phyloP scores from a whole-genome alignment of 2,797 vertebrate genomes.

The Notolabrus celidotus region DNA sequence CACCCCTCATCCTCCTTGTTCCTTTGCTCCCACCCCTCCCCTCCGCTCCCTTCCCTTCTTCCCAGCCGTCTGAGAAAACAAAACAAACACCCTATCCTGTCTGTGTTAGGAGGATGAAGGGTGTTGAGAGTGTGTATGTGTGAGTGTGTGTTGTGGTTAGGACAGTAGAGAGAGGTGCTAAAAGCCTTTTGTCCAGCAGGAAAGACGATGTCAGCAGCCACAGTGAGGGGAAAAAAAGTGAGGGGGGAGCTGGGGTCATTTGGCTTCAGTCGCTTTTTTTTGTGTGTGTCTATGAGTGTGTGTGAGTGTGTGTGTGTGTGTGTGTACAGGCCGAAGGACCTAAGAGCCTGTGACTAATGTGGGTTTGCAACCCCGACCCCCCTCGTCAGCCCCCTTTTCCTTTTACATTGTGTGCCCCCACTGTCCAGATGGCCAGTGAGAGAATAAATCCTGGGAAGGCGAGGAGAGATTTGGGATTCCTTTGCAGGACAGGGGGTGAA shows the following conservation, averaged over 20 bases:
- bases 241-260: constrained; percentile 72
- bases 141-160: constrained; percentile 45
- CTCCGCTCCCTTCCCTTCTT: constrained; percentile 53
- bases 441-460: constrained; percentile 85
- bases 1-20: constrained; percentile 17
- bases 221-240: constrained; percentile 48
- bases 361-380: constrained; percentile 58
- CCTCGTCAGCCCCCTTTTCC: constrained; percentile 50
- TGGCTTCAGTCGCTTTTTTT: constrained; percentile 60
- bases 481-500: constrained; percentile 51
- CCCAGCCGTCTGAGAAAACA: constrained; percentile 75
- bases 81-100: constrained; percentile 81
- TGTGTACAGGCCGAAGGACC: constrained; percentile 72
- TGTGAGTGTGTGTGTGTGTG: constrained; percentile 6
- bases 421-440: constrained; percentile 88
- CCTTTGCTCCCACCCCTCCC: constrained; percentile 31
- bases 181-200: constrained; percentile 85
- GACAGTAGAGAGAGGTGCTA: constrained; percentile 79
- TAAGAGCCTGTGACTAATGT: constrained; percentile 91
- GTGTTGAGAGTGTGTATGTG: constrained; percentile 24
- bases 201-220: constrained; percentile 82
- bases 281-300: no score
- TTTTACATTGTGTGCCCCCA: constrained; percentile 85
- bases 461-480: constrained; percentile 81
- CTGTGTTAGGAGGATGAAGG: constrained; percentile 38